These are phyloP conservation scores for Heliconius melpomene DNA, from an alignment of 1,140 invertebrate genomes.

Conservation along the genomic window DNA sequence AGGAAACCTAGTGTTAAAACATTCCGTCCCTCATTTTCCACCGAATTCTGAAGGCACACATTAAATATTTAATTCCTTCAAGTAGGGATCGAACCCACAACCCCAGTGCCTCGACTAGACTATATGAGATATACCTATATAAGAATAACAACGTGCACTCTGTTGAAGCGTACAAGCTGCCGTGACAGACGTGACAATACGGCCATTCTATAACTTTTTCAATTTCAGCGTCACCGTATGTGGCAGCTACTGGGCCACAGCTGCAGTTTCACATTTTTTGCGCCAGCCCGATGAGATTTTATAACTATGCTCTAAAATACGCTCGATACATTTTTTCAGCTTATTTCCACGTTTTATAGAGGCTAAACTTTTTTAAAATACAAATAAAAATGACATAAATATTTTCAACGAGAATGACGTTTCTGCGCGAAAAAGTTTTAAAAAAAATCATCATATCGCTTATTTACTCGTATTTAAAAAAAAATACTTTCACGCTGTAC, in stretches of 20 bases:
- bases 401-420: neutral
- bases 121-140: neutral
- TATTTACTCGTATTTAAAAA: no score
- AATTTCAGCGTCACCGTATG: constrained; percentile 20
- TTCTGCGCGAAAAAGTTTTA: no score
- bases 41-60: no score
- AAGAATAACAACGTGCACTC: neutral
- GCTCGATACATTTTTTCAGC: neutral
- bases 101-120: no score
- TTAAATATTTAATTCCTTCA: no score
- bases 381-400: neutral
- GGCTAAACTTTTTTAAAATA: no score
- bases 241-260: constrained; percentile 12
- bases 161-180: constrained; percentile 1
- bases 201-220: constrained; percentile 31
- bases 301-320: neutral
- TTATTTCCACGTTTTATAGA: neutral
- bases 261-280: constrained; percentile 5
- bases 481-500: no score
- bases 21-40: no score
- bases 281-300: neutral
- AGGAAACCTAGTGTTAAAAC: no score
- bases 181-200: constrained; percentile 29
- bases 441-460: no score
- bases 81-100: no score